Evolutionary conservation across 2,113 vertebrate species (phyloP).

Genomic region (Melospiza melodia): DNA sequence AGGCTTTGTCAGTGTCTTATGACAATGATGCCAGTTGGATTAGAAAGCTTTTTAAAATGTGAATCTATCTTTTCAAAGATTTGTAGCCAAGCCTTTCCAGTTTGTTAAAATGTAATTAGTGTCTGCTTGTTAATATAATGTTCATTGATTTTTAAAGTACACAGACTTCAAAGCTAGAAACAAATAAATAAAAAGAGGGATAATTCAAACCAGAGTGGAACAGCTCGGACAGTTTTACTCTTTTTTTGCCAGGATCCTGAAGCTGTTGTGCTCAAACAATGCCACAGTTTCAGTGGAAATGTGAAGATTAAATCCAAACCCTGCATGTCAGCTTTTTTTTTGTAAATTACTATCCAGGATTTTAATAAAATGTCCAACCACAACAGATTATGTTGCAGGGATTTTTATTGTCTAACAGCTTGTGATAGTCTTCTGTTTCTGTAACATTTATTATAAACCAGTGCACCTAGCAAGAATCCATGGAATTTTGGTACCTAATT

Average conservation of each 20-base stretch:
- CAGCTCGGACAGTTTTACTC: conserved; percentile 54
- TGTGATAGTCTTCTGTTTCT: conserved; percentile 54
- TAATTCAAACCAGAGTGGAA: conserved; percentile 68
- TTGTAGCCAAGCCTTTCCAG: conserved; percentile 28
- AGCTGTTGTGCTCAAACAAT: conserved; percentile 60
- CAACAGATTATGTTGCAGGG: conserved; percentile 41
- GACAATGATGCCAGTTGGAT: conserved; percentile 8
- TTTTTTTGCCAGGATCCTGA: conserved; percentile 62
- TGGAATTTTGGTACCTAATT: neutral
- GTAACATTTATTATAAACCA: neutral
- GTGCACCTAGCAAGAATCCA: neutral
- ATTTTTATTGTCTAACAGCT: conserved; percentile 26
- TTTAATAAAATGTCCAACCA: conserved; percentile 56
- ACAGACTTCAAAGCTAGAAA: conserved; percentile 68
- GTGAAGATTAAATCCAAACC: conserved; percentile 58
- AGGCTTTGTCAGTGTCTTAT: conserved; percentile 1
- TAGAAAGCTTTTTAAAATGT: conserved; percentile 21
- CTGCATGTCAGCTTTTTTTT: conserved; percentile 49
- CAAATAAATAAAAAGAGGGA: conserved; percentile 58
- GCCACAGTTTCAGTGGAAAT: conserved; percentile 66
- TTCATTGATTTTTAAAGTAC: conserved; percentile 67
- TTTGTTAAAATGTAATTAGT: conserved; percentile 51
- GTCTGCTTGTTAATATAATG: conserved; percentile 58
- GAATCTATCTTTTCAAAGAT: conserved; percentile 35
- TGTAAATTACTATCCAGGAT: conserved; percentile 63